Conservation (phyloP, 2,797 vertebrate species). For the Tragelaphus eurycerus region DNA sequence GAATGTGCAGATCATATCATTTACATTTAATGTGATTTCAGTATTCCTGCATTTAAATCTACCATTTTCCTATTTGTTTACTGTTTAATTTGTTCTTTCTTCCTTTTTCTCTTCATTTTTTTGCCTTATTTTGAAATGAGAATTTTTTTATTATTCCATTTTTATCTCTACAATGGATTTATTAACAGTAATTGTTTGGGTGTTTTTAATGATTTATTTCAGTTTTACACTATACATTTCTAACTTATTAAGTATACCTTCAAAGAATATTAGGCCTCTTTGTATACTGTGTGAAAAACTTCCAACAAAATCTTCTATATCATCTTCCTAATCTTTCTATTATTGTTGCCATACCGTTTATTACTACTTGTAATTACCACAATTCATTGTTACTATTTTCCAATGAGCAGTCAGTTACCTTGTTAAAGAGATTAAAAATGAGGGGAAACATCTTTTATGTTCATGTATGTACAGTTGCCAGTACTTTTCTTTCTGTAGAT, state of each 20-base stretch:
- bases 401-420: not conserved
- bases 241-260: not conserved
- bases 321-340: not conserved
- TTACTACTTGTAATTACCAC: not conserved
- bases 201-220: not conserved
- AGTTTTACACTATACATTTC: not conserved
- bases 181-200: not conserved
- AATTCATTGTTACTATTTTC: not conserved
- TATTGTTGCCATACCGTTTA: not conserved
- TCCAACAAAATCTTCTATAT: not conserved
- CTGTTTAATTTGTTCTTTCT: not conserved
- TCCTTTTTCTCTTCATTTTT: not conserved
- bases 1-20: not conserved
- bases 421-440: not conserved
- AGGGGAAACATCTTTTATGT: not conserved
- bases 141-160: not conserved
- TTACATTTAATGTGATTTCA: not conserved
- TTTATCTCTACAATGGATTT: not conserved
- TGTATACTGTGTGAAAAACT: not conserved
- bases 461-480: not conserved
- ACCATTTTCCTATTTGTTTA: not conserved
- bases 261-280: not conserved
- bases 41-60: not conserved
- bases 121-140: not conserved
- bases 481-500: not conserved